Conservation (phyloP, 2,113 vertebrate species). For the Vulpes vulpes region DNA sequence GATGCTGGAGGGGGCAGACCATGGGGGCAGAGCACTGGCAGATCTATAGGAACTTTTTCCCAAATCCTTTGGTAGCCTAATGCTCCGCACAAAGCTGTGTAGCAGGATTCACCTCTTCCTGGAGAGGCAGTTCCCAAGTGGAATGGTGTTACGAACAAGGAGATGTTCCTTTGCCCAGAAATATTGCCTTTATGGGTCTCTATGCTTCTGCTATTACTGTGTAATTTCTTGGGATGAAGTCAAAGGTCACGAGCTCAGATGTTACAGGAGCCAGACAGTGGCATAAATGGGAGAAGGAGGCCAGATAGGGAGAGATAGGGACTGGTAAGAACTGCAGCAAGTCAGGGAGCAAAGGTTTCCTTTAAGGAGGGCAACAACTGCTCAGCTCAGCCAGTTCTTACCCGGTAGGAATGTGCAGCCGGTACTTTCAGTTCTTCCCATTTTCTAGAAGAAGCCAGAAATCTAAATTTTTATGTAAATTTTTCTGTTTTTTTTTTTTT, state of each 20-base stretch:
- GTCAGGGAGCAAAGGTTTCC: neutral
- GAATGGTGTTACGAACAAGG: neutral
- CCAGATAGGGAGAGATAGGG: neutral
- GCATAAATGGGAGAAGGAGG: neutral
- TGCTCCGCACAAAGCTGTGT: neutral
- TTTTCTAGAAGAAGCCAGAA: constrained; percentile 28
- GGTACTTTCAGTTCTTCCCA: neutral
- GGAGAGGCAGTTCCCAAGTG: neutral
- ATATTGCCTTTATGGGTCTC: neutral
- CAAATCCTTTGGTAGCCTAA: neutral
- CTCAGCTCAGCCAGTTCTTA: neutral
- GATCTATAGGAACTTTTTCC: neutral
- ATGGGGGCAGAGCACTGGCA: neutral
- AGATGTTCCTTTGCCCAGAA: neutral
- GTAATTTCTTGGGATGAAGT: constrained; percentile 5
- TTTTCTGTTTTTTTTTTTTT: neutral
- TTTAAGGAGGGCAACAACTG: neutral
- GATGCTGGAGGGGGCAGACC: neutral
- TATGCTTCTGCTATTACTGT: neutral
- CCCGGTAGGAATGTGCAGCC: neutral
- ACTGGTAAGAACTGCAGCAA: neutral
- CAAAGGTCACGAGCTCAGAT: neutral
- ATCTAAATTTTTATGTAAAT: neutral
- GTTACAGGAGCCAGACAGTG: neutral
- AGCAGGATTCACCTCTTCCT: neutral